Percentiles rank a stretch among this genome's conserved stretches.
Evolutionary conservation across 2,113 vertebrate species (phyloP).

Genomic region (Malurus alboscapulatus): DNA sequence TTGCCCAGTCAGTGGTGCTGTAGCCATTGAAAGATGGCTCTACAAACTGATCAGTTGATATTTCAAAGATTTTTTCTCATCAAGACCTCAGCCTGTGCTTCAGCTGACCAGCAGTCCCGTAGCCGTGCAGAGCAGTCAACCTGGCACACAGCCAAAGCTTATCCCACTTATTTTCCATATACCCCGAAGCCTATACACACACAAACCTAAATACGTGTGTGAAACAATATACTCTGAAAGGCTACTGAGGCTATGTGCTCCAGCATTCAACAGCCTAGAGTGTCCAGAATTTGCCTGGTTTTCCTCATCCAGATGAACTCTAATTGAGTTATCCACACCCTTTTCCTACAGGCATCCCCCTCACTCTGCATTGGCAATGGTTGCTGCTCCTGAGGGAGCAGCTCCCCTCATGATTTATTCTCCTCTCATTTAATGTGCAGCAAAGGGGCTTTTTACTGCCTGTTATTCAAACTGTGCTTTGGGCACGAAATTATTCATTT

Average conservation of each 20-base stretch:
- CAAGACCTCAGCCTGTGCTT: background rate
- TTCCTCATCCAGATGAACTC: background rate
- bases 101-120: background rate
- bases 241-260: background rate
- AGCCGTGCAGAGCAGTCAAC: background rate
- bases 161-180: background rate
- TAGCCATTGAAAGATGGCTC: background rate
- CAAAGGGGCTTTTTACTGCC: slow-evolving; percentile 6
- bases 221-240: background rate
- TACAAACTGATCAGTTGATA: background rate
- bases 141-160: background rate
- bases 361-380: background rate
- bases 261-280: background rate
- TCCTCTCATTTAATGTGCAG: slow-evolving; percentile 9
- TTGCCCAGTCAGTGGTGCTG: background rate
- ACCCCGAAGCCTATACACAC: background rate
- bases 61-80: background rate
- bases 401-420: slow-evolving; percentile 38
- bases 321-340: background rate
- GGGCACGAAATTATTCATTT: slow-evolving; percentile 48
- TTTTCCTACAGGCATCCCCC: slow-evolving; percentile 8
- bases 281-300: background rate
- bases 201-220: background rate
- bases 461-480: slow-evolving; percentile 39
- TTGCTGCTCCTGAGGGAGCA: background rate